phyloP scores from a whole-genome alignment of 2,113 vertebrate genomes.

The Chrysemys picta region DNA sequence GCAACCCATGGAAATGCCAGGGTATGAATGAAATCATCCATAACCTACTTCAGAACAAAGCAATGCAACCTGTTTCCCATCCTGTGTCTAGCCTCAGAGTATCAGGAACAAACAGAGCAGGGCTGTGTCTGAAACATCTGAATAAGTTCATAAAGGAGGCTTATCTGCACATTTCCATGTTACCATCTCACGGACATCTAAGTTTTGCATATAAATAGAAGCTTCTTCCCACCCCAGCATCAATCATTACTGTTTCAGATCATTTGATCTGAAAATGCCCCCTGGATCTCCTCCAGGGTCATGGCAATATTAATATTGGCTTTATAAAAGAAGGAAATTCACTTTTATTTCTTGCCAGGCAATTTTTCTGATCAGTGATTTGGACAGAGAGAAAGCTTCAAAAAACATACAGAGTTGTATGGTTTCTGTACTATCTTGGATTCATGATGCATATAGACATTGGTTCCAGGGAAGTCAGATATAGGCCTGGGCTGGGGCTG shows the following conservation, averaged over 20 bases:
- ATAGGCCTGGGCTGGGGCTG: neutral
- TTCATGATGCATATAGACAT: neutral
- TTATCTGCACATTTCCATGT: neutral
- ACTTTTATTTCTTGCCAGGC: neutral
- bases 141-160: neutral
- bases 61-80: neutral
- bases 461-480: neutral
- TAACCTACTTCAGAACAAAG: neutral
- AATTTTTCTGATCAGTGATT: neutral
- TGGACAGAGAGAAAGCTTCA: neutral
- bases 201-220: neutral
- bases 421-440: neutral
- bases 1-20: constrained; percentile 22
- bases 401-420: neutral
- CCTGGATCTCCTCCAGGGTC: neutral
- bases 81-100: neutral
- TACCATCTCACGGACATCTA: neutral
- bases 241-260: neutral
- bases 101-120: neutral
- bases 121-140: neutral
- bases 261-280: neutral
- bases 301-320: neutral
- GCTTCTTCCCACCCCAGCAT: neutral
- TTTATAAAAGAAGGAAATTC: neutral
- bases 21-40: constrained; percentile 13